A percentile compares a stretch with the other conserved stretches of the same genome.
phyloP scores from a whole-genome alignment of 2,888 invertebrate genomes.

The Callosobruchus maculatus region DNA sequence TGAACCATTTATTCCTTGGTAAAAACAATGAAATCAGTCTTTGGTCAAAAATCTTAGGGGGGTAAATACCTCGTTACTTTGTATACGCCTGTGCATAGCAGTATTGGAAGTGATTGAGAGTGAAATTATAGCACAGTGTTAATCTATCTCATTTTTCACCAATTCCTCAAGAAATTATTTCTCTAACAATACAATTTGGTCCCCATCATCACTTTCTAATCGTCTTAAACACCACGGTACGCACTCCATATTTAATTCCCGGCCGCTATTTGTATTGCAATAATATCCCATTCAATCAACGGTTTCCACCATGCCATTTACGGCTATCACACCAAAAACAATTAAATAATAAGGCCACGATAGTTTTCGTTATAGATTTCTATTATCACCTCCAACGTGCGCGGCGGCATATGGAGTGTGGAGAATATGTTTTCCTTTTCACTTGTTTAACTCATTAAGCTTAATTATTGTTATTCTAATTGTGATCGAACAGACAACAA shows the following conservation, averaged over 20 bases:
- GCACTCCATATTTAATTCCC: background rate
- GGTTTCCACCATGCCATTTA: background rate
- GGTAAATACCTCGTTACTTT: too few relatives aligned
- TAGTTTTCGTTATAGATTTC: conserved; percentile 1
- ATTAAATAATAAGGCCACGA: background rate
- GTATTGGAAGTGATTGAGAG: too few relatives aligned
- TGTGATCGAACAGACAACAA: background rate
- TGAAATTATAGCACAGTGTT: background rate
- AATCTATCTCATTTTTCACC: background rate
- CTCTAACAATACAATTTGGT: background rate
- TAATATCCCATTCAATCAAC: background rate
- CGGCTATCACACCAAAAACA: background rate
- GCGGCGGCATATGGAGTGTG: conserved; percentile 15
- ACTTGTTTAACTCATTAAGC: conserved; percentile 13
- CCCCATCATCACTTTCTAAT: background rate
- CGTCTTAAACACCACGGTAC: background rate
- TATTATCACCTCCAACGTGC: conserved; percentile 10
- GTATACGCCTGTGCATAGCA: too few relatives aligned
- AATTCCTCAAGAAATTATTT: background rate
- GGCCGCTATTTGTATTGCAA: background rate
- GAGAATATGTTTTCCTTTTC: conserved; percentile 10
- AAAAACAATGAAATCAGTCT: too few relatives aligned
- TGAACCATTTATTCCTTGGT: too few relatives aligned
- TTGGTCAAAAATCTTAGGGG: too few relatives aligned
- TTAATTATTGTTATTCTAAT: conserved; percentile 9